Conservation (phyloP, 2,888 invertebrate species). For the Endotricha flammealis region DNA sequence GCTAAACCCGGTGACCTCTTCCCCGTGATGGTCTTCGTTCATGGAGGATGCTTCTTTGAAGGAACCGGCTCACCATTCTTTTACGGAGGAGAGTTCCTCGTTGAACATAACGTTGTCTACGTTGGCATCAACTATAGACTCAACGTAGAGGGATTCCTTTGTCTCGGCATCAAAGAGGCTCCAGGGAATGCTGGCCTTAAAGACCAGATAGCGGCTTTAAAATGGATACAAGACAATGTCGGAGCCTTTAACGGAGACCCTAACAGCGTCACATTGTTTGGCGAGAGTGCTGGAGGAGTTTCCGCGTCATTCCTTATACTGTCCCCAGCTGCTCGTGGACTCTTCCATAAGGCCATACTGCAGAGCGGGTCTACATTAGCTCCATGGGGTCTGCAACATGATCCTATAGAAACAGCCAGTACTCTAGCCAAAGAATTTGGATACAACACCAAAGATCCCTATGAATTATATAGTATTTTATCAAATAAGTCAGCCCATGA, state of each 20-base stretch:
- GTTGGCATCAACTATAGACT: slow-evolving; percentile 35
- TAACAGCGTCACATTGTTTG: slow-evolving; percentile 60
- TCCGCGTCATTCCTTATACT: slow-evolving; percentile 57
- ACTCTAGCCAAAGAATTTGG: slow-evolving; percentile 44
- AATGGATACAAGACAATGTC: slow-evolving; percentile 61
- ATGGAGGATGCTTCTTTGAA: slow-evolving; percentile 80
- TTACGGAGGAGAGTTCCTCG: slow-evolving; percentile 79
- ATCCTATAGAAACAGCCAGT: slow-evolving; percentile 23
- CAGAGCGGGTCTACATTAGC: slow-evolving; percentile 41
- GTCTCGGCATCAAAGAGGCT: slow-evolving; percentile 79
- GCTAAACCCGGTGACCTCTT: slow-evolving; percentile 32
- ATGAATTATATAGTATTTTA: slow-evolving; percentile 49
- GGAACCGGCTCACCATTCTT: slow-evolving; percentile 78
- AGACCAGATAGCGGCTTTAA: slow-evolving; percentile 63
- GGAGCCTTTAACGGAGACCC: slow-evolving; percentile 61
- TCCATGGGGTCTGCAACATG: slow-evolving; percentile 30
- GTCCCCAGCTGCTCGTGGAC: slow-evolving; percentile 51
- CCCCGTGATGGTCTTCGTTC: slow-evolving; percentile 82
- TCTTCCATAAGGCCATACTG: slow-evolving; percentile 61
- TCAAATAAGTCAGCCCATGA: slow-evolving; percentile 47
- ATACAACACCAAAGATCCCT: slow-evolving; percentile 52
- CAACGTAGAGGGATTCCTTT: slow-evolving; percentile 80
- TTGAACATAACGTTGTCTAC: slow-evolving; percentile 44
- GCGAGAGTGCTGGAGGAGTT: slow-evolving; percentile 67
- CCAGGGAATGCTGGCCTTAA: slow-evolving; percentile 83